Evolutionary conservation across 2,888 invertebrate species (phyloP), one percentile per base, ranked within the genome.

Genomic region (Gisinianus flammeolus): DNA sequence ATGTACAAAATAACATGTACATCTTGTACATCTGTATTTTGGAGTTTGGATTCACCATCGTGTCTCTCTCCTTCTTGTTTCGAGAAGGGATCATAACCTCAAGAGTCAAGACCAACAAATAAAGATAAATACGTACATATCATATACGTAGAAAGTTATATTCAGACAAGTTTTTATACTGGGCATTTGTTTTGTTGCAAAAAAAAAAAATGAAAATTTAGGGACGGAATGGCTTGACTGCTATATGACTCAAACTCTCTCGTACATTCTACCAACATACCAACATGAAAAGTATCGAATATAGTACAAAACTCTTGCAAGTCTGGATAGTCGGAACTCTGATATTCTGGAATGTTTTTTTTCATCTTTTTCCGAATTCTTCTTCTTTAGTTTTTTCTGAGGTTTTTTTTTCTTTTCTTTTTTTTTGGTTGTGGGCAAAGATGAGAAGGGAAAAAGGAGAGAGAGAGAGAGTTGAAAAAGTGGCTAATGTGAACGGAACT

Each of bases 401-500:
- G 24, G n/a, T 58, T 58, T 58, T 5, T 5, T 58, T 58, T 58
- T 6, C 5, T 22, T 58, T 58, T 5, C 10, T 19, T 58, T 5
- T 5, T 4, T 58, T 58, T 58, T 58, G 58, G 35, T 62, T 62
- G 22, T 24, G 24, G 24, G 22, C 8, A 24, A 10, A n/a, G 22
- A 12, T 62, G 2, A 6, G 8, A 28, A 72, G 31, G 22, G 30
- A 58, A 22, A 58, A 19, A 54, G 54, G 19, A n/a, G n/a, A n/a
- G 8, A 16, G 28, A 62, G 58, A 19, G 31, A 22, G 72, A 69
- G 19, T 8, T 33, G 35, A 31, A 58, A 67, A 69, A 62, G 72
- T 33, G 35, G 72, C 58, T 72, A 58, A 58, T 72, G 72, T 54
- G 72, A 72, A 31, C 58, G 35, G 72, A 72, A 72, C 58, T 58